Base-by-base conservation (phyloP, 1,140 invertebrate species). In the Aphidius ervi region DNA sequence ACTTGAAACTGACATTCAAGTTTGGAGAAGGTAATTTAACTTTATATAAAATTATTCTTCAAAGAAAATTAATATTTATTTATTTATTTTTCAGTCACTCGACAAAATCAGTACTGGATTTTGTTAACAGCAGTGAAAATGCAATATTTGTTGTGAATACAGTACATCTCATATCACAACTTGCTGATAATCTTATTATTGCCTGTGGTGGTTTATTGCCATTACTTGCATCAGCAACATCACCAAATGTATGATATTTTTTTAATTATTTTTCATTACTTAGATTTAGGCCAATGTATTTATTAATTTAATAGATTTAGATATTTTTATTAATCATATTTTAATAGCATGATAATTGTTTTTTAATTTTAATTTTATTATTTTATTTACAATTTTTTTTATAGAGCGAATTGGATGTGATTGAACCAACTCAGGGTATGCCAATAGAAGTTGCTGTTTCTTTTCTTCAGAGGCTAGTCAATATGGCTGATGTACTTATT, bases 61-160 rank as follows among this genome's bases (percentile, higher is more conserved):
- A 3, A 31, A 31, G 2, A 16, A 16, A 16, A 16, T 16, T 16
- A 16, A 31, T 31, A 31, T 31, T 31, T 31, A 31, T 37, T 54
- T 46, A 41, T 40, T 50, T 46, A 9, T 46, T n/a, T 82, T n/a
- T 82, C 67, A 96, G 93, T 77, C 94, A 98, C 74, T 95, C 94
- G 1, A 97, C 93, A 5, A 97, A 97, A 78, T 95, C 93, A 58
- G 94, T 99, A 61, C 86, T 98, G 68, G 96, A 99, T 81, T 98
- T 98, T 84, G 95, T 99, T 46, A 99, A 99, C 78, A 93, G 91
- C 79, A 91, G 90, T 71, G 95, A 98, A 74, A 98, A 98, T 82
- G 94, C 95, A 60, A 97, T 99, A 64, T 99, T 99, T 80, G 96
- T 99, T 62, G 94, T 99, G 9, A 99, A 99, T 81, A 97, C 97